These are phyloP conservation scores for Haemorhous mexicanus DNA, from an alignment of 2,113 vertebrate species.

Conservation along the genomic window DNA sequence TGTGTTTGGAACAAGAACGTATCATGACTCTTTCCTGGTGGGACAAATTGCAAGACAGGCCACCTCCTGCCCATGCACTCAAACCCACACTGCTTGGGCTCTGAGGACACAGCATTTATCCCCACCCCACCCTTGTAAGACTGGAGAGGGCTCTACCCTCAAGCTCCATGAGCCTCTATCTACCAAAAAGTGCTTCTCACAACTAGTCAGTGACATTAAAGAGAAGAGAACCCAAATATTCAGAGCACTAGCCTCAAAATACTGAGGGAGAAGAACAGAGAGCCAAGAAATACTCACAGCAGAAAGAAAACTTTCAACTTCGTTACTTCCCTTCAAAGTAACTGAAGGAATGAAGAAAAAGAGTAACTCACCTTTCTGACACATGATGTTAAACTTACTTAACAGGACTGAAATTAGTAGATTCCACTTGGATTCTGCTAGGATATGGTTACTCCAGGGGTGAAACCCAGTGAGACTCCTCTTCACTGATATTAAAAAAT, in stretches of 20 bases:
- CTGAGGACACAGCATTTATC: not conserved
- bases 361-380: not conserved
- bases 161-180: not conserved
- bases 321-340: not conserved
- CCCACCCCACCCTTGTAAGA: not conserved
- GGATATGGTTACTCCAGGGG: not conserved
- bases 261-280: not conserved
- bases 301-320: not conserved
- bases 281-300: not conserved
- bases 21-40: not conserved
- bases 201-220: not conserved
- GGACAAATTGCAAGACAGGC: not conserved
- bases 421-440: not conserved
- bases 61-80: rapidly evolving
- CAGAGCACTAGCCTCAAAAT: not conserved
- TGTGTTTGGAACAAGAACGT: not conserved
- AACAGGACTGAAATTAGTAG: not conserved
- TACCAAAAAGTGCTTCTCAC: not conserved
- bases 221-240: not conserved
- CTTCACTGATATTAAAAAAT: not conserved
- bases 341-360: not conserved
- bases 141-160: not conserved
- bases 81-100: not conserved
- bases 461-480: not conserved
- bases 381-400: not conserved